Percentiles rank a stretch among this genome's conserved stretches.
Evolutionary conservation across 2,113 vertebrate genomes (phyloP).

Genomic region (Panthera leo): DNA sequence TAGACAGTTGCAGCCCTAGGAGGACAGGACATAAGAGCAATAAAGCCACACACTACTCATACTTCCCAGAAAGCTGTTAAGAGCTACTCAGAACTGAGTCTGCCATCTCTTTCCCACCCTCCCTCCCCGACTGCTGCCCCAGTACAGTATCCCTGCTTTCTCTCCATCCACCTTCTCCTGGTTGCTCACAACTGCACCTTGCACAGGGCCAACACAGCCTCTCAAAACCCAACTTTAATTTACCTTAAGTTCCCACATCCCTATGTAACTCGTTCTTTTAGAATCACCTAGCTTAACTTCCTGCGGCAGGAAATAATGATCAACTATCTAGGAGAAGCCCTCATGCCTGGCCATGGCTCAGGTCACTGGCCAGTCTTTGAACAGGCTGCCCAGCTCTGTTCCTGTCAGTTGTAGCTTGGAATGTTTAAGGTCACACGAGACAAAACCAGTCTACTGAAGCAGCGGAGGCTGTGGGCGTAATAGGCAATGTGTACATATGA

Average conservation of each 20-base stretch:
- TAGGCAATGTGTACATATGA: neutral
- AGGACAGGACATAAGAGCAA: neutral
- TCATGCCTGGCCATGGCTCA: neutral
- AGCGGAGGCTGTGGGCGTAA: neutral
- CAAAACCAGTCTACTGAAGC: neutral
- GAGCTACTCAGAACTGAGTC: neutral
- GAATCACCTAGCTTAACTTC: neutral
- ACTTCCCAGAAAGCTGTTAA: neutral
- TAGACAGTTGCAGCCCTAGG: neutral
- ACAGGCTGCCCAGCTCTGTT: neutral
- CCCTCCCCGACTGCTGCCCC: neutral
- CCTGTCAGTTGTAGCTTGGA: neutral
- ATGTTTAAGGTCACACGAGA: neutral
- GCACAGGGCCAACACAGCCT: neutral
- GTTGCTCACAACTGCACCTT: neutral
- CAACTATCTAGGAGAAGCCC: neutral
- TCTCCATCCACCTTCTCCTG: neutral
- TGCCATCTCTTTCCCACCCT: neutral
- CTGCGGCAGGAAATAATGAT: neutral
- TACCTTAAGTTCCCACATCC: neutral
- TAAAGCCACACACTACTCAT: neutral
- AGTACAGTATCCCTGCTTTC: neutral
- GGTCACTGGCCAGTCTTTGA: neutral
- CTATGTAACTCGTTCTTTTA: neutral
- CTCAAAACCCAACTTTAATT: neutral